Percentiles rank a stretch among this genome's conserved stretches.
Evolutionary conservation across 2,888 invertebrate genomes (phyloP).

Genomic region (Melolontha melolontha): DNA sequence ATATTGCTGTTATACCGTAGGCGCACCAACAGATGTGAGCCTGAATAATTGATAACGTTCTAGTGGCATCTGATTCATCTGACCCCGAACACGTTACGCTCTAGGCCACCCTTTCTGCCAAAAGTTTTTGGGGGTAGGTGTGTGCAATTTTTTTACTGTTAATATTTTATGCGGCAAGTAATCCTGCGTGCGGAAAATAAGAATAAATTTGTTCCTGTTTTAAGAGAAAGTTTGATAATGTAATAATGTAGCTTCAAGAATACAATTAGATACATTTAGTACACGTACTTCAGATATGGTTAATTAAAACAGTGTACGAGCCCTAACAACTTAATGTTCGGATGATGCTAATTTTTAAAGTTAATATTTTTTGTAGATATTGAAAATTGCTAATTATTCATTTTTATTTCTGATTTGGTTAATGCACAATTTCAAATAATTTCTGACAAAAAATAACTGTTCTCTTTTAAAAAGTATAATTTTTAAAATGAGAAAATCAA

Average conservation of each 20-base stretch:
- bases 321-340: too few relatives aligned
- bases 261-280: not conserved
- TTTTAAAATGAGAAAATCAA: too few relatives aligned
- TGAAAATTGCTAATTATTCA: too few relatives aligned
- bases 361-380: too few relatives aligned
- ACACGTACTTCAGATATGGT: too few relatives aligned
- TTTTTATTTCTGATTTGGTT: too few relatives aligned
- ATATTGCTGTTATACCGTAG: constrained; percentile 47
- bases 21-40: constrained; percentile 62
- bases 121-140: constrained; percentile 32
- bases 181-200: constrained; percentile 30
- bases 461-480: too few relatives aligned
- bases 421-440: too few relatives aligned
- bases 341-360: too few relatives aligned
- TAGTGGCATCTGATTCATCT: constrained; percentile 61
- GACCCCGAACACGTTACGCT: constrained; percentile 52
- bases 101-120: constrained; percentile 36
- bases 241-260: too few relatives aligned
- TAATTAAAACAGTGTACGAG: too few relatives aligned
- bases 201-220: constrained; percentile 20
- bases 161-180: constrained; percentile 36
- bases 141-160: constrained; percentile 35
- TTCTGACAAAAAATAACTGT: too few relatives aligned
- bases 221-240: constrained; percentile 2
- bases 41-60: constrained; percentile 62